These are phyloP conservation scores for Heliconius himera DNA, from an alignment of 1,140 invertebrate genomes.

Conservation along the genomic window DNA sequence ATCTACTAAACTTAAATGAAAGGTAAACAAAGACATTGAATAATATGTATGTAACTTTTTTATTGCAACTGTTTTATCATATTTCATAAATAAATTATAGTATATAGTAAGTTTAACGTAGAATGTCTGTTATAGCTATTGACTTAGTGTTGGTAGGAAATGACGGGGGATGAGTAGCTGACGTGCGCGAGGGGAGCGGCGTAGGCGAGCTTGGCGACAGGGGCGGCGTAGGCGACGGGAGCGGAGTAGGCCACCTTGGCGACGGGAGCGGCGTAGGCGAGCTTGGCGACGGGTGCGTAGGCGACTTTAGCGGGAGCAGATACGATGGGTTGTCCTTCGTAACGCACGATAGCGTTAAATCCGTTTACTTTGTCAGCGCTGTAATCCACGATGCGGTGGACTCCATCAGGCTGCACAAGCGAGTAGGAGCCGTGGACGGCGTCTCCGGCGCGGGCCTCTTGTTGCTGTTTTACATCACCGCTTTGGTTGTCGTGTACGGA, in stretches of 20 bases:
- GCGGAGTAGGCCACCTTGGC: constrained; percentile 58
- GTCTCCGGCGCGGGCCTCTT: constrained; percentile 79
- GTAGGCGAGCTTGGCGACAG: constrained; percentile 51
- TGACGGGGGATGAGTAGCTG: constrained; percentile 58
- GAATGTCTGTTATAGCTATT: background rate
- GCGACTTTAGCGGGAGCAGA: constrained; percentile 19
- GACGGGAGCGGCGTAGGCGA: constrained; percentile 50
- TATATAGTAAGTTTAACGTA: constrained; percentile 54
- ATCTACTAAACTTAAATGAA: too few relatives aligned
- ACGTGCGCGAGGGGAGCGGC: constrained; percentile 53
- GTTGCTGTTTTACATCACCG: constrained; percentile 77
- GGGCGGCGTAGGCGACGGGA: constrained; percentile 52
- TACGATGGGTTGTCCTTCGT: constrained; percentile 58
- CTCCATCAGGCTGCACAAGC: constrained; percentile 81
- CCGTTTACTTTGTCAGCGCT: constrained; percentile 67
- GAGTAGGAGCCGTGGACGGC: constrained; percentile 84
- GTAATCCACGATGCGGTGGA: constrained; percentile 85
- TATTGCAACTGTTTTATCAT: too few relatives aligned
- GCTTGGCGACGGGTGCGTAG: constrained; percentile 34
- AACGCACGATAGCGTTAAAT: constrained; percentile 65
- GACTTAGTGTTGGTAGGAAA: constrained; percentile 63
- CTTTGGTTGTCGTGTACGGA: constrained; percentile 83
- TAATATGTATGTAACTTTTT: too few relatives aligned
- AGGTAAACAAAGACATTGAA: too few relatives aligned
- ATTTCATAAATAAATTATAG: constrained; percentile 20